A percentile compares a stretch with the other conserved stretches of the same genome.
phyloP scores from a whole-genome alignment of 2,888 invertebrate genomes.

The Argyra leucocephala region DNA sequence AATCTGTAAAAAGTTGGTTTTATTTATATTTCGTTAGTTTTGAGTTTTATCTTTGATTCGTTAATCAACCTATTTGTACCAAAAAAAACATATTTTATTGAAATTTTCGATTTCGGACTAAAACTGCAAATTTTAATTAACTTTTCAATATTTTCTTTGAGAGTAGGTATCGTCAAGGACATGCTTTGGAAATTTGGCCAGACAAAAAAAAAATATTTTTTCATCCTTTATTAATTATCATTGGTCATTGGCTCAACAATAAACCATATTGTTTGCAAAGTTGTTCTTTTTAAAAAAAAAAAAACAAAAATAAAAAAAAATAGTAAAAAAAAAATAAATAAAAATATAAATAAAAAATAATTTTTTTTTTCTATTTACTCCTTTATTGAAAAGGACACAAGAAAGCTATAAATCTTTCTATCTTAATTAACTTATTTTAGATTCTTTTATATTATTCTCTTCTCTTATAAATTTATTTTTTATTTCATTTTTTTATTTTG shows the following conservation, averaged over 20 bases:
- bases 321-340: no score
- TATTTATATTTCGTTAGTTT: no score
- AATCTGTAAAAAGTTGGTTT: no score
- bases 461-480: not conserved
- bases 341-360: no score
- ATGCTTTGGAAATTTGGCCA: not conserved
- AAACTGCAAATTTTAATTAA: no score
- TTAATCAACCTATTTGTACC: no score
- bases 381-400: conserved; percentile 3
- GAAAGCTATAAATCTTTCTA: conserved; percentile 8
- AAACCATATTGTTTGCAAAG: not conserved
- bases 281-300: not conserved
- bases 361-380: not conserved
- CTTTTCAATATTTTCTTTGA: no score
- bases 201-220: not conserved
- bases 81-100: no score
- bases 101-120: no score
- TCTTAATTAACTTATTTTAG: not conserved
- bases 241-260: not conserved
- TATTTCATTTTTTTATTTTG: not conserved
- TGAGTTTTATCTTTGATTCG: no score
- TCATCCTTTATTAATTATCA: not conserved
- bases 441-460: not conserved
- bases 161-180: no score
- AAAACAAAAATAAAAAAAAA: not conserved